Percentiles rank a stretch among this genome's conserved stretches.
These are phyloP conservation scores for Tapirus indicus DNA, from an alignment of 2,797 vertebrate species.

Conservation along the genomic window DNA sequence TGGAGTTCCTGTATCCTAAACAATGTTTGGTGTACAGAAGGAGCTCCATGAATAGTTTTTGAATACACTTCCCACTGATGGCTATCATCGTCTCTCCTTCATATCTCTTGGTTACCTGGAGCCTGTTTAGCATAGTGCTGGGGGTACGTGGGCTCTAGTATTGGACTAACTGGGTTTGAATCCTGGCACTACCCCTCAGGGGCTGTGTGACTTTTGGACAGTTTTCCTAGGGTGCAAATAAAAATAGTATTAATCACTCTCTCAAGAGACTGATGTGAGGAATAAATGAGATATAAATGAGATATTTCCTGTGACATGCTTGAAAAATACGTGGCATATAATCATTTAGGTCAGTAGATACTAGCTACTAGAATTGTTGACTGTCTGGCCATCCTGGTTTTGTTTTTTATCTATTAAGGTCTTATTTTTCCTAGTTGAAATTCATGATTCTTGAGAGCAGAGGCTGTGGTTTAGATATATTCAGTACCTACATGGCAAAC, in stretches of 20 bases:
- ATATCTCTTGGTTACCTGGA: not conserved
- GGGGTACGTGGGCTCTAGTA: not conserved
- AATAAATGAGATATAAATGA: not conserved
- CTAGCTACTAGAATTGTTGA: not conserved
- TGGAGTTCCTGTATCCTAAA: not conserved
- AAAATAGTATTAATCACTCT: not conserved
- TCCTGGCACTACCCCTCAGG: not conserved
- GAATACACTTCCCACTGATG: not conserved
- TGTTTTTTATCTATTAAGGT: not conserved
- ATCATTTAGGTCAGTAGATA: not conserved
- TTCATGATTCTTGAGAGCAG: not conserved
- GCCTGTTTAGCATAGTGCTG: not conserved
- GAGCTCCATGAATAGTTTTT: not conserved
- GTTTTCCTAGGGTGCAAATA: not conserved
- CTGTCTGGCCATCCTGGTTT: not conserved
- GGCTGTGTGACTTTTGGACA: not conserved
- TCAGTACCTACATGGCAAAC: not conserved
- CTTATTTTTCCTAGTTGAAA: not conserved
- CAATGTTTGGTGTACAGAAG: not conserved
- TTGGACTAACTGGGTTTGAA: not conserved
- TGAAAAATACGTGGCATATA: not conserved
- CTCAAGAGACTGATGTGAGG: not conserved
- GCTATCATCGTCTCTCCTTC: not conserved
- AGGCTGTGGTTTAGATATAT: not conserved
- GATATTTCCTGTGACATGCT: not conserved